Base-by-base conservation (phyloP, 2,888 invertebrate genomes). In the Tenthredo distinguenda region DNA sequence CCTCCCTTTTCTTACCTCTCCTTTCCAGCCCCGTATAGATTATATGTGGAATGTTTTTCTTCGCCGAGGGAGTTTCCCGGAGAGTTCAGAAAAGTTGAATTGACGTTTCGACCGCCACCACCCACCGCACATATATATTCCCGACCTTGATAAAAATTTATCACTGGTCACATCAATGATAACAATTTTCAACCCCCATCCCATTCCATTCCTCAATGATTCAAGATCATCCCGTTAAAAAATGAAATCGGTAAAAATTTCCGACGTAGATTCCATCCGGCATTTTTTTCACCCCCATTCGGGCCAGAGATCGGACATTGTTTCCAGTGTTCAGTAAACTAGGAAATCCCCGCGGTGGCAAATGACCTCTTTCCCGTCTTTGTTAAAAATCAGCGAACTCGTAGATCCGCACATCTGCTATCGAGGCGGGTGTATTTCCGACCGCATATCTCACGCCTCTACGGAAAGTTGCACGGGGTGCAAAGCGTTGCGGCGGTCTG, bases 401-500 rank as follows among this genome's bases (percentile, higher is more conserved):
- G 6, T 55, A n/a, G 55, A 18, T 55, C 55, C n/a, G 55, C 55
- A n/a, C 7, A 55, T 26, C 62, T 62, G 4, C 7, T 10, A 26
- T 62, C 26, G 62, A 62, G 3, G 26, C 3, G 26, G 26, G 37
- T 37, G 34, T 71, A 37, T 71, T 71, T 9, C 71, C 18, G 10
- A 43, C 74, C 74, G 21, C 74, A 55, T 55, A 26, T 77, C 12
- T 4, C 34, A 55, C 55, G 55, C 77, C 21, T 37, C 62, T 62
- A 81, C 40, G 58, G 55, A 79, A 81, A 62, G 62, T 81, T 43
- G 68, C 43, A 68, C 12, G n/a, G 21, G 9, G 37, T 47, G 62
- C 5, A 86, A 84, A n/a, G 86, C 81, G 76, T 83, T 87, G 86
- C 86, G 87, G 85, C 84, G 87, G 88, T 88, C 77, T 88, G 87